phyloP scores from a whole-genome alignment of 2,113 vertebrate species.

The Helogale parvula region DNA sequence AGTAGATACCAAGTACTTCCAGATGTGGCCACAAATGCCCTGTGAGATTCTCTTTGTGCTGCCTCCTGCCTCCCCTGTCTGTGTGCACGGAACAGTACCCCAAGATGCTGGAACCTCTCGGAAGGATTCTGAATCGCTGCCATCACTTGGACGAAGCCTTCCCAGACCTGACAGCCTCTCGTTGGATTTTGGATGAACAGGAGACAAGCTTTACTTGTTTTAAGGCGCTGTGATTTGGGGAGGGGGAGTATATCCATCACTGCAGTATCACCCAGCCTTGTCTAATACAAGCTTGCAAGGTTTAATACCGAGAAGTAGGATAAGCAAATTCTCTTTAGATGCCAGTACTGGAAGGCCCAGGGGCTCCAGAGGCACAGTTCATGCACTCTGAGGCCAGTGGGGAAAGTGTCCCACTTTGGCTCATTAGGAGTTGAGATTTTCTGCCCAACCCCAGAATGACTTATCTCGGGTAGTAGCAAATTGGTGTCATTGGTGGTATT shows the following conservation, averaged over 20 bases:
- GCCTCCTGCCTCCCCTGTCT: neutral
- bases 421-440: neutral
- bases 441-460: neutral
- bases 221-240: neutral
- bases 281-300: neutral
- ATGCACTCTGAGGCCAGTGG: neutral
- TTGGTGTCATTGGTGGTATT: neutral
- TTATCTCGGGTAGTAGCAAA: neutral
- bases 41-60: neutral
- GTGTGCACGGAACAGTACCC: neutral
- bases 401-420: neutral
- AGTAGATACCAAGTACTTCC: neutral
- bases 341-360: too few species aligned
- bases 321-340: neutral
- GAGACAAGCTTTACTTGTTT: neutral
- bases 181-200: neutral
- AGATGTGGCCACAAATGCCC: neutral
- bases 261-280: neutral
- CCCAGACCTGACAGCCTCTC: neutral
- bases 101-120: neutral
- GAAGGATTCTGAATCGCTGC: neutral
- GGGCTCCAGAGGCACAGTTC: neutral
- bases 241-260: neutral
- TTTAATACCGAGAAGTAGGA: neutral
- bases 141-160: neutral